Evolutionary conservation across 1,140 invertebrate species (phyloP).

Genomic region (Heliconius himera): DNA sequence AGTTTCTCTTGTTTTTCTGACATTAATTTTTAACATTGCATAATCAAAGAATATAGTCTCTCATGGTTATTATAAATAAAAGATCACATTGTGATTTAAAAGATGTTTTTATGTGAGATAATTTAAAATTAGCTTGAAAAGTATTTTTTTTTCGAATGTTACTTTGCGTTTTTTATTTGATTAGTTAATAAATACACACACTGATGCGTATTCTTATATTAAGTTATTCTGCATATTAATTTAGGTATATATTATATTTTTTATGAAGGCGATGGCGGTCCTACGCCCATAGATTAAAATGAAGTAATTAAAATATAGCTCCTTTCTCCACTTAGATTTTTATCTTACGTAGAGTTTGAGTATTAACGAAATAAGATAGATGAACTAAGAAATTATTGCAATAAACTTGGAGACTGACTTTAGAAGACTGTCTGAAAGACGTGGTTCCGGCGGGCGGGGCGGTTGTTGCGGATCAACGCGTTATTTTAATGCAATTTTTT

Average conservation of each 20-base stretch:
- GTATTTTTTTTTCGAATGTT: constrained; percentile 79
- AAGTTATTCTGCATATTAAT: constrained; percentile 70
- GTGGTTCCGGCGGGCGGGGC: constrained; percentile 41
- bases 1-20: constrained; percentile 21
- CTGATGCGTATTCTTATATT: constrained; percentile 64
- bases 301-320: constrained; percentile 41
- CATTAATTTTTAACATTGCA: constrained; percentile 39
- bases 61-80: constrained; percentile 59
- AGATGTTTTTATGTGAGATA: constrained; percentile 76
- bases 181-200: constrained; percentile 58
- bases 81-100: constrained; percentile 79
- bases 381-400: constrained; percentile 74
- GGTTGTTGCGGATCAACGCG: constrained; percentile 29
- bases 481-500: constrained; percentile 41
- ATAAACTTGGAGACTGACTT: constrained; percentile 80
- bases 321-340: constrained; percentile 48
- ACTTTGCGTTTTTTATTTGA: constrained; percentile 71
- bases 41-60: constrained; percentile 54
- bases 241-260: constrained; percentile 58
- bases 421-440: constrained; percentile 78
- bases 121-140: constrained; percentile 76
- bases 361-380: constrained; percentile 45
- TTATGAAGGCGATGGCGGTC: constrained; percentile 37
- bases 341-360: constrained; percentile 47
- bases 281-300: constrained; percentile 38